Evolutionary conservation across 2,888 invertebrate genomes (phyloP).

Genomic region (Xanthia icteritia): DNA sequence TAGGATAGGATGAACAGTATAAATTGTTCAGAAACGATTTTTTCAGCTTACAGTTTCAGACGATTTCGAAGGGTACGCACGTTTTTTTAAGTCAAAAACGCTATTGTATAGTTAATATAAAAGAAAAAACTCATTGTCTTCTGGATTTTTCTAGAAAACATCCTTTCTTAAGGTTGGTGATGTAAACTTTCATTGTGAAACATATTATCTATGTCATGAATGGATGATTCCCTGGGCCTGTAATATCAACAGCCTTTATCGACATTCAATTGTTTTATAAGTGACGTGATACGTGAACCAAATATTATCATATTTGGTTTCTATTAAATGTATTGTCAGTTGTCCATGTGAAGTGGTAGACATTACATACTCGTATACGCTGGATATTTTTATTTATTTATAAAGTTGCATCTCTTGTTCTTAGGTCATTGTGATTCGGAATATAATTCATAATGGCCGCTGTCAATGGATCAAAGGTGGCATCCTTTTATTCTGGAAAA

Average conservation of each 20-base stretch:
- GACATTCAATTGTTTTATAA: neutral
- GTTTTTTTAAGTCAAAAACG: neutral
- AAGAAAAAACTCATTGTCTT: neutral
- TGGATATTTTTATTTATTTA: neutral
- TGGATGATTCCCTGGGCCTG: neutral
- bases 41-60: slow-evolving; percentile 1
- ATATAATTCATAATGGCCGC: slow-evolving; percentile 38
- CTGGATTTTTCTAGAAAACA: neutral
- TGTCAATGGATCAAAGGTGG: slow-evolving; percentile 43
- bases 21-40: neutral
- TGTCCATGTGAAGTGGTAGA: neutral
- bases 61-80: neutral
- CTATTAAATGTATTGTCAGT: neutral
- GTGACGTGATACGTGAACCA: slow-evolving; percentile 7
- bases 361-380: too few species aligned
- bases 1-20: neutral
- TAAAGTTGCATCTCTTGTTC: neutral
- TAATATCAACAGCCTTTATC: neutral
- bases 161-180: neutral
- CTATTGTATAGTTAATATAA: neutral
- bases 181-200: slow-evolving; percentile 13
- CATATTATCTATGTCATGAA: neutral
- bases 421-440: neutral
- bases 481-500: slow-evolving; percentile 68
- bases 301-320: too few species aligned